phyloP scores from a whole-genome alignment of 2,113 vertebrate species.

The Ameiurus melas region DNA sequence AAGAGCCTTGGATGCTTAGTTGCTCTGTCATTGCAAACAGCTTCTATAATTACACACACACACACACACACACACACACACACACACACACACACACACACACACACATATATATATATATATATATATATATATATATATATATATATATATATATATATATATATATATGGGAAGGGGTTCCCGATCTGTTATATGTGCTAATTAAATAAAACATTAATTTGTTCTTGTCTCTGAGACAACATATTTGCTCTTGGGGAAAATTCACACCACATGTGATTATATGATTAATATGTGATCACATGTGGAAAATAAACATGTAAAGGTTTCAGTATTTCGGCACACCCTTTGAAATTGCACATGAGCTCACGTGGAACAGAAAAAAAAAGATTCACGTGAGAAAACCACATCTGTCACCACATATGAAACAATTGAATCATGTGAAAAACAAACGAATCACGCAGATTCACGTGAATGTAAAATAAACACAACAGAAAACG shows the following conservation, averaged over 20 bases:
- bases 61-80: no score
- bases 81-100: no score
- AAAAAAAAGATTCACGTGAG: background rate
- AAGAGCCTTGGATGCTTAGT: slow-evolving; percentile 1
- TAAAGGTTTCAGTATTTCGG: background rate
- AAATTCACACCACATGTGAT: background rate
- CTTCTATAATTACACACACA: no score
- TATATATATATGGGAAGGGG: no score
- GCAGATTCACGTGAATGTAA: background rate
- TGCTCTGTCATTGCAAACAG: background rate
- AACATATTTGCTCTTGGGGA: background rate
- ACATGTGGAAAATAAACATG: background rate
- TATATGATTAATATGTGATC: background rate
- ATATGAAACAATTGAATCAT: background rate
- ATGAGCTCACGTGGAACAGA: background rate
- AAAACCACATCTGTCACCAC: background rate
- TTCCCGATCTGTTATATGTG: background rate
- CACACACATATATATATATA: no score
- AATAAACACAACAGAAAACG: background rate
- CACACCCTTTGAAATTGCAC: background rate
- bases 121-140: no score
- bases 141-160: no score
- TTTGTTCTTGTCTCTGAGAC: background rate
- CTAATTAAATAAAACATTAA: background rate
- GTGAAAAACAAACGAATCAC: background rate